A percentile compares a stretch with the other conserved stretches of the same genome.
Conservation (phyloP, 2,888 invertebrate genomes). For the Hedychridium roseum region DNA sequence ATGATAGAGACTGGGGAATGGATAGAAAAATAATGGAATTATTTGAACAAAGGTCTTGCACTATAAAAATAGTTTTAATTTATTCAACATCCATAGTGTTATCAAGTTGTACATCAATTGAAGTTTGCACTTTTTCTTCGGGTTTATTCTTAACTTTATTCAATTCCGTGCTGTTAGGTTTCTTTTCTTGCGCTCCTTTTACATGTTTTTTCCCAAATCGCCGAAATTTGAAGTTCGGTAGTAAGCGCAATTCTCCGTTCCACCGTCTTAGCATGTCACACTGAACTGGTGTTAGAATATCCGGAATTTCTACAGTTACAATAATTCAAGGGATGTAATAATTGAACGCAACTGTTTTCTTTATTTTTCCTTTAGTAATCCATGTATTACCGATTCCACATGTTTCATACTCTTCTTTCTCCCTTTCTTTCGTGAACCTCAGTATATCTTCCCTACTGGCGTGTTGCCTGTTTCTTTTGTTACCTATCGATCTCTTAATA, state of each 20-base stretch:
- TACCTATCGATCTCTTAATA: constrained; percentile 80
- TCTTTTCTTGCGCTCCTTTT: constrained; percentile 46
- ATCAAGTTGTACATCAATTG: neutral
- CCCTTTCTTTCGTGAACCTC: constrained; percentile 77
- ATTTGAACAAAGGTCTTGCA: no score
- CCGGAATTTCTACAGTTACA: constrained; percentile 73
- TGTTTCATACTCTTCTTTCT: constrained; percentile 76
- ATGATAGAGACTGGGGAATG: no score
- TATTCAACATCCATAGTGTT: constrained; percentile 29
- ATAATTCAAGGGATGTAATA: constrained; percentile 7
- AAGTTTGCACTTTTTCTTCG: constrained; percentile 1
- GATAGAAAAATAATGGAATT: neutral
- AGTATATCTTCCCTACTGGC: constrained; percentile 82
- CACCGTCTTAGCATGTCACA: constrained; percentile 70
- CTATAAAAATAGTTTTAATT: no score
- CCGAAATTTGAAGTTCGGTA: constrained; percentile 74
- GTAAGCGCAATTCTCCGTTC: constrained; percentile 73
- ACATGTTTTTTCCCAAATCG: constrained; percentile 66
- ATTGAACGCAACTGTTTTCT: constrained; percentile 1
- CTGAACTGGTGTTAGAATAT: constrained; percentile 71
- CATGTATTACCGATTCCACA: constrained; percentile 76
- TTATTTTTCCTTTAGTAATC: no score
- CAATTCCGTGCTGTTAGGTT: constrained; percentile 4
- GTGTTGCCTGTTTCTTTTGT: constrained; percentile 79
- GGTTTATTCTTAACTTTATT: neutral